A percentile compares a stretch with the other conserved stretches of the same genome.
These are phyloP conservation scores for Conger conger DNA, from an alignment of 2,113 vertebrate species.

Conservation along the genomic window DNA sequence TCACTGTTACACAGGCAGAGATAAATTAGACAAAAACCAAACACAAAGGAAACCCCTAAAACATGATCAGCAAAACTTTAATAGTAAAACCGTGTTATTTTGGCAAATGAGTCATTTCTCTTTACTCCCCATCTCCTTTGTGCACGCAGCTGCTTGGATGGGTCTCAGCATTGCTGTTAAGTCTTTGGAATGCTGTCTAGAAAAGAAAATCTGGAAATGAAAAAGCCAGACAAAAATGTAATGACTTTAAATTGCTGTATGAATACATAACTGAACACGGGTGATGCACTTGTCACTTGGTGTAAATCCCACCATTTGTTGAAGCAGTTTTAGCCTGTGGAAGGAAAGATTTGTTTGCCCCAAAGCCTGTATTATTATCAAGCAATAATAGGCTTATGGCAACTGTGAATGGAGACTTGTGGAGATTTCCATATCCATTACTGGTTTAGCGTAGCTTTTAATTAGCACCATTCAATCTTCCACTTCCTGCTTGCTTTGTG, in stretches of 20 bases:
- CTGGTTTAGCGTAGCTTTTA: slow-evolving; percentile 55
- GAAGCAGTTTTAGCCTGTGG: slow-evolving; percentile 22
- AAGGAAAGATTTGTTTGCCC: slow-evolving; percentile 36
- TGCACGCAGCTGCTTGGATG: not conserved
- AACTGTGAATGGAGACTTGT: slow-evolving; percentile 40
- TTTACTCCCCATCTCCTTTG: not conserved
- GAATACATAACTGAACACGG: slow-evolving; percentile 22
- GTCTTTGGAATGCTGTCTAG: slow-evolving; percentile 13
- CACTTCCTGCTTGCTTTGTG: slow-evolving; percentile 51
- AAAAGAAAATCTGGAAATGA: not conserved
- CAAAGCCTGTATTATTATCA: slow-evolving; percentile 30
- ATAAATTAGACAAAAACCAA: not conserved
- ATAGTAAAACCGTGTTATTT: not conserved
- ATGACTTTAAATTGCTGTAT: not conserved
- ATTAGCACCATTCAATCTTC: slow-evolving; percentile 57
- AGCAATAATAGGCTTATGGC: slow-evolving; percentile 40
- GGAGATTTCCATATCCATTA: slow-evolving; percentile 45
- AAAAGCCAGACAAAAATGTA: slow-evolving; percentile 14
- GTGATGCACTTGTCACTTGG: slow-evolving; percentile 8
- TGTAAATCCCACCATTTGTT: slow-evolving; percentile 27
- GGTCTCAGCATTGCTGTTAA: not conserved
- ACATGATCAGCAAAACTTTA: not conserved
- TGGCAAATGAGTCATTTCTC: not conserved
- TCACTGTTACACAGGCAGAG: not conserved
- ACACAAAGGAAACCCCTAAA: not conserved